phyloP scores from a whole-genome alignment of 2,113 vertebrate genomes.

The Heteronetta atricapilla region DNA sequence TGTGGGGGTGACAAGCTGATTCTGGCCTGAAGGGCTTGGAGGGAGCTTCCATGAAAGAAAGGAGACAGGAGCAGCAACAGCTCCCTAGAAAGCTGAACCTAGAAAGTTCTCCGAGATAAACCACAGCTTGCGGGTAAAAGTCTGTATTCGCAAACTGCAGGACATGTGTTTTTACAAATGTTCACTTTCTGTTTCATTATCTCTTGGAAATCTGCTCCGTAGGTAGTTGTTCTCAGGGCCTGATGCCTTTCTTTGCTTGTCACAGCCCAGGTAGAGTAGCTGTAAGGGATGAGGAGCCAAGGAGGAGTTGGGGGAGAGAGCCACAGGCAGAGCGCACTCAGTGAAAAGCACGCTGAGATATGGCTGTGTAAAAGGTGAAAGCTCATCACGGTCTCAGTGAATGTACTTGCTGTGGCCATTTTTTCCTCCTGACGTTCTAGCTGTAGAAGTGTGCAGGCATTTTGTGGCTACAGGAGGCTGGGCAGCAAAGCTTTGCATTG shows the following conservation, averaged over 20 bases:
- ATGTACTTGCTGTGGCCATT: not conserved
- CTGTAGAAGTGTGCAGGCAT: not conserved
- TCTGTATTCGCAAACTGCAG: not conserved
- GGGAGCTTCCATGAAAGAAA: not conserved
- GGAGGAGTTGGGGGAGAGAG: not conserved
- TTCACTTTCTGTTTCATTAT: not conserved
- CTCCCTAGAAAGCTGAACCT: not conserved
- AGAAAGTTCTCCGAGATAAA: not conserved
- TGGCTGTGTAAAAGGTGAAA: not conserved
- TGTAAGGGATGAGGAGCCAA: not conserved
- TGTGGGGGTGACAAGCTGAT: not conserved
- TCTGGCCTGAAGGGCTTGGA: not conserved
- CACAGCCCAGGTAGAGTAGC: not conserved
- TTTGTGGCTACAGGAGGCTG: not conserved
- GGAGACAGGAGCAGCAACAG: not conserved
- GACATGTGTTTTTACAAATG: not conserved
- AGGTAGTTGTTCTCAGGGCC: not conserved
- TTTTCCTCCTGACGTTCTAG: not conserved
- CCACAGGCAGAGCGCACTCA: not conserved
- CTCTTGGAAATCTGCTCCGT: not conserved
- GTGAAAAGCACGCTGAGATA: not conserved
- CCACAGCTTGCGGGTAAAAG: not conserved
- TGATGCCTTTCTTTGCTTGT: not conserved
- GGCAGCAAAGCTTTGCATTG: not conserved
- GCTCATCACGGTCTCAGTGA: not conserved